Percentiles rank a stretch among this genome's conserved stretches.
Conservation (phyloP, 1,140 invertebrate genomes). For the Drosophila simulans region DNA sequence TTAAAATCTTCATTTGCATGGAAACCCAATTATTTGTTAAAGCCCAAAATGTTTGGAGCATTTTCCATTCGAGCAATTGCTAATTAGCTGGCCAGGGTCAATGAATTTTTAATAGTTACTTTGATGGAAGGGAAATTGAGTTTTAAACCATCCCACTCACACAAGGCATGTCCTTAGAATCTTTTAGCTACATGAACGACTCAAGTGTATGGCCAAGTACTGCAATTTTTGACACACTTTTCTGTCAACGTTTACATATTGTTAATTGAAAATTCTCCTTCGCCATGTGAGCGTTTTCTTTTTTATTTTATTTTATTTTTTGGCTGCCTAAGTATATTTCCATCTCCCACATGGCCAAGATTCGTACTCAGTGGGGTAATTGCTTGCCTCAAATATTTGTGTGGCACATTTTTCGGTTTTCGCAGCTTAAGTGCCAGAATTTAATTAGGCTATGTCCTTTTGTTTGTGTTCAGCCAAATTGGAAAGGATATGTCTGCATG, state of each 20-base stretch:
- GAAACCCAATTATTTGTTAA: constrained; percentile 52
- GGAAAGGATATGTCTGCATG: constrained; percentile 10
- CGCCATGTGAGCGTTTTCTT: constrained; percentile 4
- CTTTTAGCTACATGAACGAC: neutral
- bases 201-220: constrained; percentile 11
- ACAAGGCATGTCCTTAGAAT: neutral
- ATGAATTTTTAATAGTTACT: constrained; percentile 42
- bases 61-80: constrained; percentile 65
- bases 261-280: constrained; percentile 65
- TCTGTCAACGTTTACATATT: constrained; percentile 67
- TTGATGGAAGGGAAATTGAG: constrained; percentile 21
- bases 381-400: constrained; percentile 67
- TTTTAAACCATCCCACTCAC: constrained; percentile 7
- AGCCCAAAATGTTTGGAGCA: constrained; percentile 43
- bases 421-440: constrained; percentile 50
- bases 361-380: constrained; percentile 45
- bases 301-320: neutral
- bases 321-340: constrained; percentile 9
- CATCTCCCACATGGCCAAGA: constrained; percentile 10
- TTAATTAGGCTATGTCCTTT: constrained; percentile 60
- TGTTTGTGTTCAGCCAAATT: constrained; percentile 10
- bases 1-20: constrained; percentile 63
- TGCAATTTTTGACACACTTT: constrained; percentile 21
- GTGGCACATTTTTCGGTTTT: constrained; percentile 44
- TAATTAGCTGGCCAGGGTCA: constrained; percentile 37